Percentiles rank a stretch among this genome's conserved stretches.
Conservation (phyloP, 2,888 invertebrate species). For the Galerucella nymphaeae region DNA sequence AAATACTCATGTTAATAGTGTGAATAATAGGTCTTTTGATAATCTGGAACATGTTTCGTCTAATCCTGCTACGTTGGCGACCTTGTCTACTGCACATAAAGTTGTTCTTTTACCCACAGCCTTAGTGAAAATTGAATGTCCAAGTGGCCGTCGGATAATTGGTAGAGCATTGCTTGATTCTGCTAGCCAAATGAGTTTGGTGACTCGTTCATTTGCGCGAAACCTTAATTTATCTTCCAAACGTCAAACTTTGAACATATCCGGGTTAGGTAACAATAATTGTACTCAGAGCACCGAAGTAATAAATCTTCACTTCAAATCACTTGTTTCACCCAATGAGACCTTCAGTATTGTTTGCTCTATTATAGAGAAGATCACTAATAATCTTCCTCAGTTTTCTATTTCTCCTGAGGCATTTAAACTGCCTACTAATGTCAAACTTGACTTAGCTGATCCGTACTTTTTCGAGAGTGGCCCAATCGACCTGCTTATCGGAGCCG, state of each 20-base stretch:
- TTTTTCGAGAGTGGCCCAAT: neutral
- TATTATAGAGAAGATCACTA: neutral
- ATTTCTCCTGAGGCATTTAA: neutral
- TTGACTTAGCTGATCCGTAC: neutral
- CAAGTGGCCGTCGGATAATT: neutral
- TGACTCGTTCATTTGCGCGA: neutral
- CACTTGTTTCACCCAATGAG: neutral
- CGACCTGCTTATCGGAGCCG: neutral
- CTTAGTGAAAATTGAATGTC: neutral
- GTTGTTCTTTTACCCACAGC: neutral
- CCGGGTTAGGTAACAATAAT: neutral
- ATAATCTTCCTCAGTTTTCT: neutral
- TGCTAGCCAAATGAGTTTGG: neutral
- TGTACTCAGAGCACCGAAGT: neutral
- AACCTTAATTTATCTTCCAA: neutral
- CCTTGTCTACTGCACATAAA: neutral
- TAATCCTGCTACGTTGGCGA: neutral
- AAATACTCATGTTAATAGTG: neutral
- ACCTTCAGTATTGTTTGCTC: neutral
- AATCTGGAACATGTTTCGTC: neutral
- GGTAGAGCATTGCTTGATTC: neutral
- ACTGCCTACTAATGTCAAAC: neutral
- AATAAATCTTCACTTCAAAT: neutral
- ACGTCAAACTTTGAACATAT: neutral
- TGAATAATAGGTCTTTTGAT: neutral